Conservation (phyloP, 2,113 vertebrate species). For the Sorex fumeus region DNA sequence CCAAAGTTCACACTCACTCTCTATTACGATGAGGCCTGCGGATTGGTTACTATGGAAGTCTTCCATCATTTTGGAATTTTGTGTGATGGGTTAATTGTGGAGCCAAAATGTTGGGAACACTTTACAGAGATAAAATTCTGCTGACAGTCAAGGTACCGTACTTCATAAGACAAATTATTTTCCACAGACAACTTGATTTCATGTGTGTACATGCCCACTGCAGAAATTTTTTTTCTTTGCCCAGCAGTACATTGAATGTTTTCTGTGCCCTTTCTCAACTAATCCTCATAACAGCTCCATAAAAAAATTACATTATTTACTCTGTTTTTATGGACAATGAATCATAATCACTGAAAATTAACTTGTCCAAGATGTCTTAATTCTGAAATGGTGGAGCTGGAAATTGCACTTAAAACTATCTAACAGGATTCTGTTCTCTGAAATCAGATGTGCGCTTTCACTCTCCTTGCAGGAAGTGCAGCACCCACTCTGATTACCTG, state of each 20-base stretch:
- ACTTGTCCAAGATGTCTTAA: not conserved
- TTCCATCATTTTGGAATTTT: not conserved
- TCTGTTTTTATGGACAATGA: constrained; percentile 28
- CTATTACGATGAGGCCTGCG: not conserved
- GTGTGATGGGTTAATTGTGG: not conserved
- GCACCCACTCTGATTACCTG: no score
- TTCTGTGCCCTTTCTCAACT: not conserved
- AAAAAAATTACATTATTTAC: constrained; percentile 2
- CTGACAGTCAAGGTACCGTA: not conserved
- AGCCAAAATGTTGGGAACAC: not conserved
- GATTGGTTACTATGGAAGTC: not conserved
- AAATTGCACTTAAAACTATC: not conserved
- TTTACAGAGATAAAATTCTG: constrained; percentile 20
- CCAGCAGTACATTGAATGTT: not conserved
- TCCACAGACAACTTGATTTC: not conserved
- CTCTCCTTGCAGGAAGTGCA: not conserved
- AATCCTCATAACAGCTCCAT: not conserved
- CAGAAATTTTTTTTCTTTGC: not conserved
- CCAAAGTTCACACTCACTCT: not conserved
- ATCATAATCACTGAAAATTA: not conserved
- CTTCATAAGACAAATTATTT: not conserved
- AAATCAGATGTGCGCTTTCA: not conserved
- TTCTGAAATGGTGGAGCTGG: not conserved
- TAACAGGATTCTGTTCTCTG: not conserved
- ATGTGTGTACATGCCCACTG: not conserved